Percentiles rank a stretch among this genome's conserved stretches.
phyloP scores from a whole-genome alignment of 64 coral and sea anemone species.

The Montipora sp. region DNA sequence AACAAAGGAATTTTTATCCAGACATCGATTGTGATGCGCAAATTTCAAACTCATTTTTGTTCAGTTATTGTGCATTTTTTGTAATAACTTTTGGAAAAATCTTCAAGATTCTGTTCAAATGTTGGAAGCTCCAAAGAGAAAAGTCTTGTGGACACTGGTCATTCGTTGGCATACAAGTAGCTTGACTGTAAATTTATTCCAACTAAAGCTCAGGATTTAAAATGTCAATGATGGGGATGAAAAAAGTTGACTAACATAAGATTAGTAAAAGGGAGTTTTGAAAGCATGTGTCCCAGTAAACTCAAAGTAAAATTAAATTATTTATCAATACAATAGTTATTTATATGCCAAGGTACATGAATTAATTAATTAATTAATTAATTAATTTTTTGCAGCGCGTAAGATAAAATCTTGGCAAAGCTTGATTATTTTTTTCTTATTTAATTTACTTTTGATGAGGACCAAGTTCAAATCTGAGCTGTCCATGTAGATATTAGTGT shows the following conservation, averaged over 20 bases:
- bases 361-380: neutral
- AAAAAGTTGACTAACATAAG: neutral
- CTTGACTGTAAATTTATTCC: too few species aligned
- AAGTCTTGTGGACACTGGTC: too few species aligned
- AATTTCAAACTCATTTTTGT: too few species aligned
- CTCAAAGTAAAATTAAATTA: neutral
- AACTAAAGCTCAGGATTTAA: too few species aligned
- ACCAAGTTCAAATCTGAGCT: neutral
- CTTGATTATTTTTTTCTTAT: neutral
- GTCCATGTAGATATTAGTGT: neutral
- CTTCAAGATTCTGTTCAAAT: too few species aligned
- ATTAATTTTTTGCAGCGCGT: neutral
- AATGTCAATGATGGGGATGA: too few species aligned
- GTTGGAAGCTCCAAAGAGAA: too few species aligned
- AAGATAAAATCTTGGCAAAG: neutral
- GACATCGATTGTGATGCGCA: too few species aligned
- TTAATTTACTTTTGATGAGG: neutral
- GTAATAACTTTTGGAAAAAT: too few species aligned
- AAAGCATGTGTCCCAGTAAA: neutral
- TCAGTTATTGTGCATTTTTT: too few species aligned
- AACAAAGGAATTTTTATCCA: too few species aligned
- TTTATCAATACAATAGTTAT: neutral
- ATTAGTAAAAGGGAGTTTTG: neutral
- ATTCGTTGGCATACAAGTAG: too few species aligned
- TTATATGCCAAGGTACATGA: constrained; percentile 49